Conservation (phyloP, 2,888 invertebrate species). For the Conomelus anceps region DNA sequence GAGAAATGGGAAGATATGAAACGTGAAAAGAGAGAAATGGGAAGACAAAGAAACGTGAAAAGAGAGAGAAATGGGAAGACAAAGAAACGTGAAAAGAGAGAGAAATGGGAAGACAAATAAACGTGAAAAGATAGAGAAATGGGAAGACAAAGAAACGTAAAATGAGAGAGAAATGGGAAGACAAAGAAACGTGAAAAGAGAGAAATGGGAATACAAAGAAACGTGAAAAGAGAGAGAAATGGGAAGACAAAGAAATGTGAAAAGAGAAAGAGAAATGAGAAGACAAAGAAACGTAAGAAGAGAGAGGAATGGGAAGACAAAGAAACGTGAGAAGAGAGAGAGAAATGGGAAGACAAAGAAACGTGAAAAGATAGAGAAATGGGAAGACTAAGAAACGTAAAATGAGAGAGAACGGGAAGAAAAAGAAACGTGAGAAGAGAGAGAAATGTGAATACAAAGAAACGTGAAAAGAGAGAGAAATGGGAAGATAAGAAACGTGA, state of each 20-base stretch:
- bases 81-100: no score
- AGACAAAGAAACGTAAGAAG: not conserved
- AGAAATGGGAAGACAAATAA: no score
- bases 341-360: not conserved
- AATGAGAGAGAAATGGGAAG: no score
- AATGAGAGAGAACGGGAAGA: not conserved
- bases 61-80: not conserved
- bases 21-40: not conserved
- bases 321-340: not conserved
- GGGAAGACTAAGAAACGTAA: not conserved
- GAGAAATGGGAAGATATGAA: not conserved
- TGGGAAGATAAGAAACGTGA: not conserved
- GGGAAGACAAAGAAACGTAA: no score
- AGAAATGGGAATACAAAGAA: no score
- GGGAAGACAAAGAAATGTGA: no score
- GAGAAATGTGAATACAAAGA: not conserved
- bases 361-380: not conserved
- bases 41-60: no score
- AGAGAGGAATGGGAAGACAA: not conserved
- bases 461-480: not conserved
- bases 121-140: no score
- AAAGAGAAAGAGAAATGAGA: not conserved
- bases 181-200: no score
- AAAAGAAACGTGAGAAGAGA: not conserved
- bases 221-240: no score